A percentile compares a stretch with the other conserved stretches of the same genome.
These are phyloP conservation scores for Eupithecia abbreviata DNA, from an alignment of 2,888 invertebrate species.

Conservation along the genomic window DNA sequence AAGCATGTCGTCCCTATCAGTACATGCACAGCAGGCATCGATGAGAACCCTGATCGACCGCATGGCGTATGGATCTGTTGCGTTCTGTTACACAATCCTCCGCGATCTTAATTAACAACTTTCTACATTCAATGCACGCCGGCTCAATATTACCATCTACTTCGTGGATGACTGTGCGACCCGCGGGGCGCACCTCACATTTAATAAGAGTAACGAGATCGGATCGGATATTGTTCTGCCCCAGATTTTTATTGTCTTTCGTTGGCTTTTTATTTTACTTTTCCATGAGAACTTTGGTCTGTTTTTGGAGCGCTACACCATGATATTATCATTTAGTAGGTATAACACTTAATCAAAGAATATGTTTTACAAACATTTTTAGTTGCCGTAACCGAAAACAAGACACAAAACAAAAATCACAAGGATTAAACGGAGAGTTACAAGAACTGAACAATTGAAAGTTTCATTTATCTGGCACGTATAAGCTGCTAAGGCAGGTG, in stretches of 20 bases:
- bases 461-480: neutral
- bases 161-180: constrained; percentile 19
- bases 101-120: constrained; percentile 78
- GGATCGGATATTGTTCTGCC: neutral
- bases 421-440: neutral
- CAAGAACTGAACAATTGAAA: neutral
- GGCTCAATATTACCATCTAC: constrained; percentile 32
- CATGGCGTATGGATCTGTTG: neutral
- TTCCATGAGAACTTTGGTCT: neutral
- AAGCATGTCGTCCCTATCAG: neutral
- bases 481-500: neutral
- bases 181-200: neutral
- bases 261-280: neutral
- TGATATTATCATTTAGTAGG: neutral
- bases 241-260: neutral
- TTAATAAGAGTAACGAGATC: neutral
- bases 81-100: constrained; percentile 71
- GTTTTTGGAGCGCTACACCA: neutral
- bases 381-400: neutral
- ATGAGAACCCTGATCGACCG: neutral
- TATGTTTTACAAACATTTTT: neutral
- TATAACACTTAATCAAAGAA: neutral
- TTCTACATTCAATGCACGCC: constrained; percentile 79
- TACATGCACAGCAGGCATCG: neutral
- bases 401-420: neutral